Conservation (phyloP, 2,797 vertebrate genomes). For the Cryptoprocta ferox region DNA sequence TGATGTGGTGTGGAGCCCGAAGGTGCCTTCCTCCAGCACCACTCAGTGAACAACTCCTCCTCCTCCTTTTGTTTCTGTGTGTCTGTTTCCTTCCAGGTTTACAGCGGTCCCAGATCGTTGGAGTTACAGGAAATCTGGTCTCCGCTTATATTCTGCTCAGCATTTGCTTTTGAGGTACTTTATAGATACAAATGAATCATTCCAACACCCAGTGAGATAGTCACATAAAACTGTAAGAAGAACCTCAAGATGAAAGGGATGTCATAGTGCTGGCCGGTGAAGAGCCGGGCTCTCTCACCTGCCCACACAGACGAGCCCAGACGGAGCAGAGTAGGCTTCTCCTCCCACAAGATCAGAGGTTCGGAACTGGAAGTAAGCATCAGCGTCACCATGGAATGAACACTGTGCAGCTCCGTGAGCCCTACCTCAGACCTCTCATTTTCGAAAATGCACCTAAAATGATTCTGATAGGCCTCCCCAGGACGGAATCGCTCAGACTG, state of each 20-base stretch:
- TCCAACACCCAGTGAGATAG: not conserved
- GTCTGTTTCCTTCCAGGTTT: not conserved
- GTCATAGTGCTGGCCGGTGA: not conserved
- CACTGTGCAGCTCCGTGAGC: fast-evolving
- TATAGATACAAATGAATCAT: slow-evolving; percentile 28
- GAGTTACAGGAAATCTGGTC: not conserved
- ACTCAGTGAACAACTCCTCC: not conserved
- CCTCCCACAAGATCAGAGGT: not conserved
- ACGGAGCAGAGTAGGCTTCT: too few species aligned
- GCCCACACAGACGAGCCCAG: not conserved
- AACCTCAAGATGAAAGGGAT: not conserved
- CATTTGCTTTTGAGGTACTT: slow-evolving; percentile 39
- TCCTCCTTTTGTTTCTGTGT: not conserved
- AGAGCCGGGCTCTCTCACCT: not conserved
- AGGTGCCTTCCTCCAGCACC: not conserved
- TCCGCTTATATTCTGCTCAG: not conserved
- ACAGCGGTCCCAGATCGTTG: not conserved
- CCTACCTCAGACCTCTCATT: not conserved
- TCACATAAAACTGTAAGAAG: not conserved
- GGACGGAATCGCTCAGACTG: not conserved
- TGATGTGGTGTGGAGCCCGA: not conserved
- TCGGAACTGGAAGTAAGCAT: not conserved
- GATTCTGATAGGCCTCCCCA: not conserved
- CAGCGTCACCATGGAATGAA: not conserved
- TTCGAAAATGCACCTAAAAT: not conserved